Conservation (phyloP, 1,140 invertebrate genomes). For the Drosophila sechellia region DNA sequence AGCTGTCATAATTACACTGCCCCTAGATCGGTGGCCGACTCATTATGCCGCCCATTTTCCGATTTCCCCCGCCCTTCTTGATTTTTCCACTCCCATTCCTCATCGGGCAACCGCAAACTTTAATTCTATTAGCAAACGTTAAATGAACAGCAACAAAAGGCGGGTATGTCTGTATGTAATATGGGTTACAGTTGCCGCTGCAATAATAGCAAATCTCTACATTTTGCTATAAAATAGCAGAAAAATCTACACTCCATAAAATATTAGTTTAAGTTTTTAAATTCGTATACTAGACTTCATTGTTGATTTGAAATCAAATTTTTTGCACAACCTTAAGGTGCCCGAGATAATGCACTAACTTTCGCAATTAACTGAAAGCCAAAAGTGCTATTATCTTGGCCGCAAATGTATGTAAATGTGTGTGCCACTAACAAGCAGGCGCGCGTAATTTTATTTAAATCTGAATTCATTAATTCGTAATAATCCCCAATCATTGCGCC, state of each 20-base stretch:
- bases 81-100: neutral
- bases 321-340: too few species aligned
- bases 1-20: conserved; percentile 72
- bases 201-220: neutral
- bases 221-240: neutral
- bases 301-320: too few species aligned
- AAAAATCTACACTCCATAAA: neutral
- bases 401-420: conserved; percentile 30
- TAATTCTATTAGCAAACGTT: conserved; percentile 84
- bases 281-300: too few species aligned
- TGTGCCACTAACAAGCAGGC: conserved; percentile 75
- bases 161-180: conserved; percentile 7
- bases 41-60: conserved; percentile 58
- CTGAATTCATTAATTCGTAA: conserved; percentile 84
- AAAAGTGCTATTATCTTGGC: conserved; percentile 25
- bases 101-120: conserved; percentile 69
- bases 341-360: neutral
- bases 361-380: neutral
- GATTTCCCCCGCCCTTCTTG: conserved; percentile 11
- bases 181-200: neutral
- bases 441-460: conserved; percentile 83
- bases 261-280: too few species aligned
- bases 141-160: conserved; percentile 58
- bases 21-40: conserved; percentile 44
- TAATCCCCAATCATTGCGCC: conserved; percentile 82